Base-by-base conservation (phyloP, 2,888 invertebrate genomes). In the Ophraella communa region DNA sequence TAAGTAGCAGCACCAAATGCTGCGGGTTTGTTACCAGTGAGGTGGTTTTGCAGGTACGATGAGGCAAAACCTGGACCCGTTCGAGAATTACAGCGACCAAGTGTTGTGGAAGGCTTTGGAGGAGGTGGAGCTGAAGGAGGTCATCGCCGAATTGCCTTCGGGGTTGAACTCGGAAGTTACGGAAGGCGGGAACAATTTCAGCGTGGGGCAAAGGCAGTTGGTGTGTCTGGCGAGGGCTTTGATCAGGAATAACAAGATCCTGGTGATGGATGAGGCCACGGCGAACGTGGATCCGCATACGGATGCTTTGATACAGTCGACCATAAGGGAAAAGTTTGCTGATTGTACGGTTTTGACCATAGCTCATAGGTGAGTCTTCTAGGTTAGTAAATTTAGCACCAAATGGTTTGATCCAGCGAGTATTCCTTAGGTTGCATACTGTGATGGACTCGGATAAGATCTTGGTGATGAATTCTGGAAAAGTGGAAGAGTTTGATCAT, bases 391-490 rank as follows among this genome's bases (percentile, higher is more conserved):
- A n/a, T n/a, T n/a, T n/a, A n/a, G n/a, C n/a, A n/a, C n/a, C n/a
- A n/a, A n/a, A n/a, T n/a, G n/a, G n/a, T n/a, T n/a, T n/a, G n/a
- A n/a, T n/a, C n/a, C n/a, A n/a, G n/a, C n/a, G n/a, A n/a, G n/a
- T 58, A n/a, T 52, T 24, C 66, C 69, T 23, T 24, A 74, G 74
- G 35, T 85, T 95, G 10, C 89, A 94, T 76, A 95, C 94, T 0
- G 91, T 95, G 57, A 93, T 95, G 90, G 94, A 95, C 82, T 92
- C 91, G 0, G 92, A 94, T 83, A 88, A 89, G 81, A 90, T 94
- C 62, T 79, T 94, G 70, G 93, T 94, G n/a, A 89, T 95, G 87
- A 91, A 92, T 77, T 89, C 90, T 42, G 95, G 95, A 0, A 87
- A 55, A 44, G 85, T 90, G 76, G 87, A 87, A 8, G 95, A 96